Conservation (phyloP, 2,888 invertebrate species). For the Plebejus argus region DNA sequence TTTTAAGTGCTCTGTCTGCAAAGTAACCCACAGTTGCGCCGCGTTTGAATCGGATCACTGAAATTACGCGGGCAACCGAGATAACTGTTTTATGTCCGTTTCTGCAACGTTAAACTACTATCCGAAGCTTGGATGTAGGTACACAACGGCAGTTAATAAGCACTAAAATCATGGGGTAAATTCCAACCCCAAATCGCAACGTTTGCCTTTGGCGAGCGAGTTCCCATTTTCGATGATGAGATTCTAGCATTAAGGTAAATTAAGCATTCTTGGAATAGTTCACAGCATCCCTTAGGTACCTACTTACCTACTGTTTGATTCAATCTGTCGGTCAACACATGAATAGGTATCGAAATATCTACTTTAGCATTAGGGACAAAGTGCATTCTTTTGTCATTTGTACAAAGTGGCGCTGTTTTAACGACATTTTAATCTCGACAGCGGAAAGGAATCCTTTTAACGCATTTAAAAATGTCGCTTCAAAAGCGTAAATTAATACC, state of each 20-base stretch:
- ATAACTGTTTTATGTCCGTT: not conserved
- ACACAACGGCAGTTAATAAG: not conserved
- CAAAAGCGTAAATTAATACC: conserved; percentile 45
- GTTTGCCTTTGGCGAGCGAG: not conserved
- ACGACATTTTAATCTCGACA: conserved; percentile 39
- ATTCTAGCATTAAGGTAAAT: not conserved
- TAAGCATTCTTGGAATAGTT: not conserved
- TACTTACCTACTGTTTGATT: not conserved
- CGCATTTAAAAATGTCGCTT: conserved; percentile 37
- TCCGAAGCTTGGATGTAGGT: not conserved
- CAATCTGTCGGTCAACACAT: not conserved
- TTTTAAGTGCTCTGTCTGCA: not conserved
- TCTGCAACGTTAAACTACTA: conserved; percentile 1
- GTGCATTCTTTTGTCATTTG: not conserved
- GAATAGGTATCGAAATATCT: not conserved
- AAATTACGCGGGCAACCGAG: not conserved
- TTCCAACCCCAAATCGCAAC: not conserved
- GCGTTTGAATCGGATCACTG: not conserved
- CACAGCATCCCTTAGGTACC: not conserved
- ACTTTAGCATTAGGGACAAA: not conserved
- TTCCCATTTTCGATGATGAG: not conserved
- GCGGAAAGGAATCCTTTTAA: conserved; percentile 40
- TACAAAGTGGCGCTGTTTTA: conserved; percentile 18
- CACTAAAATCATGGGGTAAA: not conserved
- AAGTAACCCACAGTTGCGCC: not conserved